Conservation (phyloP, 2,888 invertebrate genomes). For the Lepidochitona cinerea region DNA sequence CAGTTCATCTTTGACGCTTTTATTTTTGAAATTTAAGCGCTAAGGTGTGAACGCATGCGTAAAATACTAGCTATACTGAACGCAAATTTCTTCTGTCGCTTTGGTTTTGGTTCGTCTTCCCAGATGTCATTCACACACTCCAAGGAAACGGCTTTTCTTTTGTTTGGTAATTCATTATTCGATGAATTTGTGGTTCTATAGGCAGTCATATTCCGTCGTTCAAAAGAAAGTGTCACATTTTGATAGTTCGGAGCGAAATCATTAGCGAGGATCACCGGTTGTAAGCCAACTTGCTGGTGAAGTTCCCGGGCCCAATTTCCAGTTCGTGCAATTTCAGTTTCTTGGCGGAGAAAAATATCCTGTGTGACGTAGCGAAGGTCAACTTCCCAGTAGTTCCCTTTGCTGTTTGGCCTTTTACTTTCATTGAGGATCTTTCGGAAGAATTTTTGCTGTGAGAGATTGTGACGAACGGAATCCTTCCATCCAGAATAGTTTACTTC, state of each 20-base stretch:
- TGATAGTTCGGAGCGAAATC: background rate
- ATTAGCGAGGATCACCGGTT: slow-evolving; percentile 17
- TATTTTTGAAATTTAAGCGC: no score
- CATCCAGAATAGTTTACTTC: slow-evolving; percentile 48
- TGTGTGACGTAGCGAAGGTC: slow-evolving; percentile 32
- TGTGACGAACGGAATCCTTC: slow-evolving; percentile 55
- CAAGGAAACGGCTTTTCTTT: background rate
- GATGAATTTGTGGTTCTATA: background rate
- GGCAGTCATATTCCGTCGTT: background rate
- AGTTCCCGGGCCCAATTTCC: slow-evolving; percentile 33
- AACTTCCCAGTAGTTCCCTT: slow-evolving; percentile 36
- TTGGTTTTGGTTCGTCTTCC: background rate
- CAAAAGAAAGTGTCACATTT: background rate
- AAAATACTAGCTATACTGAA: background rate
- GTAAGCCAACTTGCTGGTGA: slow-evolving; percentile 39
- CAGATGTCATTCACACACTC: no score
- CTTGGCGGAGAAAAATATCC: slow-evolving; percentile 38
- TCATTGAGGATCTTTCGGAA: slow-evolving; percentile 36
- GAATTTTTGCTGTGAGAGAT: slow-evolving; percentile 43
- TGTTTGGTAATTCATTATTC: no score
- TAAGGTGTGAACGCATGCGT: background rate
- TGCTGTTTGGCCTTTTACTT: slow-evolving; percentile 9
- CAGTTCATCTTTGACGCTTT: no score
- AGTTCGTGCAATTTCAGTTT: slow-evolving; percentile 23
- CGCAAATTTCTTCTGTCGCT: background rate